Conservation (phyloP, 2,113 vertebrate genomes). For the Apeltes quadracus region DNA sequence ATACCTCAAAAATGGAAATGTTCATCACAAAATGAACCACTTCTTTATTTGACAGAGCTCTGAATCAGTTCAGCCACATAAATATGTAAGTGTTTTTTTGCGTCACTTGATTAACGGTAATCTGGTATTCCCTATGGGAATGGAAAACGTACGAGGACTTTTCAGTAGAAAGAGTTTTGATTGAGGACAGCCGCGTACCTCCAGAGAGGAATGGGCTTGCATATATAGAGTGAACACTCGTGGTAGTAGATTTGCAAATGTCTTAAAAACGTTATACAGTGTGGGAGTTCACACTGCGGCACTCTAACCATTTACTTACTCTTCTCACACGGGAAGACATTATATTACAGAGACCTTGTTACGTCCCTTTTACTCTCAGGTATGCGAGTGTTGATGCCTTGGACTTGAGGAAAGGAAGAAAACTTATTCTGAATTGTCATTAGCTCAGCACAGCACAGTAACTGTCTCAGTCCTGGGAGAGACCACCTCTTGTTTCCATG, state of each 20-base stretch:
- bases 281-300: background rate
- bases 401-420: constrained; percentile 60
- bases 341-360: constrained; percentile 17
- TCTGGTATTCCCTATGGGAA: constrained; percentile 31
- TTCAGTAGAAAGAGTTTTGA: constrained; percentile 27
- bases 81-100: constrained; percentile 9
- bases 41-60: constrained; percentile 1
- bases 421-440: constrained; percentile 77
- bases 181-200: background rate
- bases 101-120: constrained; percentile 9
- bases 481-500: constrained; percentile 80
- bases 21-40: background rate
- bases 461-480: constrained; percentile 73
- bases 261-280: background rate
- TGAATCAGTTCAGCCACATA: background rate
- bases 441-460: constrained; percentile 70
- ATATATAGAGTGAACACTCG: background rate
- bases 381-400: constrained; percentile 42
- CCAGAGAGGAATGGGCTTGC: background rate
- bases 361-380: constrained; percentile 25
- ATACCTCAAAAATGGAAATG: background rate
- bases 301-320: constrained; percentile 4
- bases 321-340: constrained; percentile 24
- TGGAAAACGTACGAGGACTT: constrained; percentile 15
- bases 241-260: constrained; percentile 11